Evolutionary conservation across 2,888 invertebrate genomes (phyloP).

Genomic region (Cheilosia vernalis): DNA sequence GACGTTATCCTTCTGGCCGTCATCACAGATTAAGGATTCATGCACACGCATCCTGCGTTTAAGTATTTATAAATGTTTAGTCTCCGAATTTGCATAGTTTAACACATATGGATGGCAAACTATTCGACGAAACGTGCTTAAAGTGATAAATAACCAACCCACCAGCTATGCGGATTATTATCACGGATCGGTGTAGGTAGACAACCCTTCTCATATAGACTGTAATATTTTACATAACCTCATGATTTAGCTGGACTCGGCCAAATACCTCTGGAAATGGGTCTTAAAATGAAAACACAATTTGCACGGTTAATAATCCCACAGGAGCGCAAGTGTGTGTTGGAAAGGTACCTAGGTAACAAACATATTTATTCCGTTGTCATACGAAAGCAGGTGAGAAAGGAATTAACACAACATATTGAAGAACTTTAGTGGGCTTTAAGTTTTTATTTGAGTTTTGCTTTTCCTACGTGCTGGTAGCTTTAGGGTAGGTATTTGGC

Average conservation of each 20-base stretch:
- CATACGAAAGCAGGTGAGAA: background rate
- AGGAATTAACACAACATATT: background rate
- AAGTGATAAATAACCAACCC: background rate
- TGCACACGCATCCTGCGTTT: background rate
- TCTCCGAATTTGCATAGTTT: constrained; percentile 11
- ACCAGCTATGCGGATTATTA: constrained; percentile 2
- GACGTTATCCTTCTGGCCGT: constrained; percentile 4
- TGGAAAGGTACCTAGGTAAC: background rate
- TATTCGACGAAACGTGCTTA: constrained; percentile 2
- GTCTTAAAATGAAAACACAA: constrained; percentile 11
- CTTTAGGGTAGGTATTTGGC: background rate
- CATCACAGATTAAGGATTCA: constrained; percentile 7
- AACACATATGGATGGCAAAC: constrained; percentile 6
- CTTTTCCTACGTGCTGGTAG: background rate
- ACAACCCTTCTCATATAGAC: no score
- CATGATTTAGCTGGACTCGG: background rate
- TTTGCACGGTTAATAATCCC: constrained; percentile 8
- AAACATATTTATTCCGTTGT: constrained; percentile 1
- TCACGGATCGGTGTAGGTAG: background rate
- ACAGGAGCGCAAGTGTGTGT: background rate
- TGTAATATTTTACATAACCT: background rate
- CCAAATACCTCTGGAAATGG: background rate
- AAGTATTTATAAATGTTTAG: background rate
- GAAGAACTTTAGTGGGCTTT: background rate
- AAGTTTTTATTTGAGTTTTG: background rate